Evolutionary conservation across 2,797 vertebrate species (phyloP).

Genomic region (Catharus ustulatus): DNA sequence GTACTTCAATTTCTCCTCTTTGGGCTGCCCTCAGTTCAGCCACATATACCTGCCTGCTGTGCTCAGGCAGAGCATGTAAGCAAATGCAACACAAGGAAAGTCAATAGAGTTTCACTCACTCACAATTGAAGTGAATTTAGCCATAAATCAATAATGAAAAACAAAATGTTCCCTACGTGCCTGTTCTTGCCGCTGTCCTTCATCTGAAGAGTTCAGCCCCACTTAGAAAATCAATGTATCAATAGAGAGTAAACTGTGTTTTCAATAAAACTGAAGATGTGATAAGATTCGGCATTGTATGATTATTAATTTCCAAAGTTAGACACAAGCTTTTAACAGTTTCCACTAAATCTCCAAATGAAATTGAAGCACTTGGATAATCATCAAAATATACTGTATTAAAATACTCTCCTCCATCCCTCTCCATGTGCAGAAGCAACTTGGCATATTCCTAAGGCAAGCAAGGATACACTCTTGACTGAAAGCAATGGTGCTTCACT

Average conservation of each 20-base stretch:
- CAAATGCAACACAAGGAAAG: slow-evolving; percentile 11
- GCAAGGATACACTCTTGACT: background rate
- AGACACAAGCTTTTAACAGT: slow-evolving; percentile 48
- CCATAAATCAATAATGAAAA: slow-evolving; percentile 60
- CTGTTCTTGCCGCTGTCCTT: slow-evolving; percentile 68
- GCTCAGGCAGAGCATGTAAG: background rate
- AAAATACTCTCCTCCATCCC: background rate
- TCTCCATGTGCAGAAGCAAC: background rate
- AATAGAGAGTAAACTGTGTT: slow-evolving; percentile 52
- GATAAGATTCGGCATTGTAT: slow-evolving; percentile 1
- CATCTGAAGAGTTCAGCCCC: slow-evolving; percentile 42
- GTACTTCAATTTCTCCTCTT: background rate
- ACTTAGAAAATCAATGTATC: slow-evolving; percentile 71
- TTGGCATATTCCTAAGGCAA: background rate
- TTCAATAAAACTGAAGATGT: slow-evolving; percentile 67
- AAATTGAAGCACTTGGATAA: slow-evolving; percentile 45
- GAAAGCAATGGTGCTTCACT: background rate
- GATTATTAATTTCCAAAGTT: slow-evolving; percentile 60
- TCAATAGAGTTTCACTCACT: slow-evolving; percentile 49
- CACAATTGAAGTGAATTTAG: slow-evolving; percentile 44
- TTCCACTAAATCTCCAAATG: slow-evolving; percentile 46
- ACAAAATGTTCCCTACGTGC: slow-evolving; percentile 63
- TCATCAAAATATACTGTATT: slow-evolving; percentile 36
- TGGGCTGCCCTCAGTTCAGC: background rate
- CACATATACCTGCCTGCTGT: background rate